Conservation (phyloP, 2,113 vertebrate species). For the Okapia johnstoni region DNA sequence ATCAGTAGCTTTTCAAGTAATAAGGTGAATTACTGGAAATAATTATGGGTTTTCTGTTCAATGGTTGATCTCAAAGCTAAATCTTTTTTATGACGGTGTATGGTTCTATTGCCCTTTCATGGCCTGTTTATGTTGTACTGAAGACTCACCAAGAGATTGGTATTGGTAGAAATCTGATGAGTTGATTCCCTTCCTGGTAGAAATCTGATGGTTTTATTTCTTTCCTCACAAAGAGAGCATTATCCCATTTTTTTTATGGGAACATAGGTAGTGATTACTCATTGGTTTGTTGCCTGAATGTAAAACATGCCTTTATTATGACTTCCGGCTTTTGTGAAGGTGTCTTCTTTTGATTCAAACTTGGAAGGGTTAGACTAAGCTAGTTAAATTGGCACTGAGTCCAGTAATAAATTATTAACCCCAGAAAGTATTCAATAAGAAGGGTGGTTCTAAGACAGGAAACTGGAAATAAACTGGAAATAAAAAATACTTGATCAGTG, state of each 20-base stretch:
- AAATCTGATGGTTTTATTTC: conserved; percentile 26
- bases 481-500: background rate
- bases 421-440: background rate
- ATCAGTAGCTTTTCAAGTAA: background rate
- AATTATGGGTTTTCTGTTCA: conserved; percentile 29
- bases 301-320: conserved; percentile 50
- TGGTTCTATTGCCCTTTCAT: background rate
- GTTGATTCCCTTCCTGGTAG: conserved; percentile 9
- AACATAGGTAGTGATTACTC: background rate
- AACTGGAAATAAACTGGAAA: conserved; percentile 3
- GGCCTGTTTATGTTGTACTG: background rate
- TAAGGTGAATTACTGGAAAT: background rate
- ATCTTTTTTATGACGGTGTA: background rate
- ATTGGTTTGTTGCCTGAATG: conserved; percentile 5
- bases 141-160: background rate
- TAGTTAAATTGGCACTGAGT: conserved; percentile 25
- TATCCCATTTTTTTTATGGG: background rate
- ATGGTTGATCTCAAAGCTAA: background rate
- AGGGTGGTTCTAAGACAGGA: background rate
- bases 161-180: background rate
- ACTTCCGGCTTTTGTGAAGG: conserved; percentile 36
- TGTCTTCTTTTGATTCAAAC: conserved; percentile 31
- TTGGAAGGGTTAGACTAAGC: background rate
- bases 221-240: conserved; percentile 6
- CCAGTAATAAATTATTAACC: background rate